phyloP scores from a whole-genome alignment of 1,140 invertebrate genomes.

The Brachystomella parvula region DNA sequence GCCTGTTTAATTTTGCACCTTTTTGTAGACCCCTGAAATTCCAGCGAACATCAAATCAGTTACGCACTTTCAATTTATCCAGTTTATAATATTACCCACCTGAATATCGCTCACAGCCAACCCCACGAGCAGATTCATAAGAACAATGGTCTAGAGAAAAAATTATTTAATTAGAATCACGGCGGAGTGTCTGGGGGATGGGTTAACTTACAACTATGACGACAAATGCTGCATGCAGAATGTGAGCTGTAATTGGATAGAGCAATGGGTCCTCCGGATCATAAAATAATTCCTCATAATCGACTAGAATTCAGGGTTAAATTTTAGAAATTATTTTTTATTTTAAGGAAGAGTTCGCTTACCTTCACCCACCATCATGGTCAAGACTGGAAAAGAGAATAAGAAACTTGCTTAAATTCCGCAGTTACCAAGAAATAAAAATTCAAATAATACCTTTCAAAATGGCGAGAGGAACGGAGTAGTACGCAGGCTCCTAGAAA shows the following conservation, averaged over 20 bases:
- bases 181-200: no score
- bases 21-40: constrained; percentile 56
- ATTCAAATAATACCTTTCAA: constrained; percentile 49
- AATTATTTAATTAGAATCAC: background rate
- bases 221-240: constrained; percentile 67
- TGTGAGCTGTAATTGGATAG: constrained; percentile 48
- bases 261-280: constrained; percentile 4
- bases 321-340: background rate
- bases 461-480: constrained; percentile 40
- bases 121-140: constrained; percentile 68
- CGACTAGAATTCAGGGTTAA: constrained; percentile 4
- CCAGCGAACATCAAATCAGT: background rate
- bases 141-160: constrained; percentile 55
- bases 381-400: constrained; percentile 50
- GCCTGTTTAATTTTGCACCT: constrained; percentile 65
- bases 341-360: background rate
- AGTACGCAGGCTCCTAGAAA: constrained; percentile 29
- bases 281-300: constrained; percentile 17
- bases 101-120: constrained; percentile 37
- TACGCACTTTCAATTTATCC: background rate
- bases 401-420: no score
- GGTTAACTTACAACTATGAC: constrained; percentile 55
- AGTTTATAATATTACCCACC: constrained; percentile 11
- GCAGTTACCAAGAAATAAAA: background rate
- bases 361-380: constrained; percentile 73